These are phyloP conservation scores for Chrysoperla carnea DNA, from an alignment of 1,140 invertebrate species.

Conservation along the genomic window DNA sequence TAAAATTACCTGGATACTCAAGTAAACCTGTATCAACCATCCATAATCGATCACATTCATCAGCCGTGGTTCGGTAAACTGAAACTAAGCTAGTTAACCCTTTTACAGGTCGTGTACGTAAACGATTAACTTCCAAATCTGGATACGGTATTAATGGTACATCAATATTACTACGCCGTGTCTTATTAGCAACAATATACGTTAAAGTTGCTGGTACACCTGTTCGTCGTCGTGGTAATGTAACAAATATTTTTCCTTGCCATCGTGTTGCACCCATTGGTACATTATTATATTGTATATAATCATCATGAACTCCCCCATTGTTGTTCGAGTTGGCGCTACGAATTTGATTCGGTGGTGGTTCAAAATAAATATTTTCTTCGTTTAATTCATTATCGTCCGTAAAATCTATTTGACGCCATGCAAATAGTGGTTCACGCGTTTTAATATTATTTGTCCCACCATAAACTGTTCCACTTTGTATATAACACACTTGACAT, in stretches of 20 bases:
- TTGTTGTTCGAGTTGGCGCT: too few relatives aligned
- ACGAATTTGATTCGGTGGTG: too few relatives aligned
- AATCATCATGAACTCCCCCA: too few relatives aligned
- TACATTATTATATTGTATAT: constrained; percentile 34
- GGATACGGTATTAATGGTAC: constrained; percentile 42
- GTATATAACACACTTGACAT: too few relatives aligned
- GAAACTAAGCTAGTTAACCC: constrained; percentile 29
- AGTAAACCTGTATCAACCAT: constrained; percentile 49
- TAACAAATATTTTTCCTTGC: constrained; percentile 47
- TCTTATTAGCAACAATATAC: constrained; percentile 26
- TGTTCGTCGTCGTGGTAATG: constrained; percentile 43
- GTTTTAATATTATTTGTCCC: too few relatives aligned
- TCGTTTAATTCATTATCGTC: too few relatives aligned
- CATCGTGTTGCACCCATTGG: constrained; percentile 50
- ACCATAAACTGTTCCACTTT: too few relatives aligned
- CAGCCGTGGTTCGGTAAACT: constrained; percentile 45
- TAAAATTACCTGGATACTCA: constrained; percentile 23
- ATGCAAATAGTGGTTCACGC: too few relatives aligned
- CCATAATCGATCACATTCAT: constrained; percentile 52
- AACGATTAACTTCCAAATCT: constrained; percentile 32
- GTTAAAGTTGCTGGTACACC: constrained; percentile 52
- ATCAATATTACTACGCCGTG: constrained; percentile 16
- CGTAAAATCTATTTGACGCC: too few relatives aligned
- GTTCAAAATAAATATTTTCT: too few relatives aligned
- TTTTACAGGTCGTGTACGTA: constrained; percentile 19